phyloP scores from a whole-genome alignment of 2,797 vertebrate species.

The Parotocinclus haroldoi region DNA sequence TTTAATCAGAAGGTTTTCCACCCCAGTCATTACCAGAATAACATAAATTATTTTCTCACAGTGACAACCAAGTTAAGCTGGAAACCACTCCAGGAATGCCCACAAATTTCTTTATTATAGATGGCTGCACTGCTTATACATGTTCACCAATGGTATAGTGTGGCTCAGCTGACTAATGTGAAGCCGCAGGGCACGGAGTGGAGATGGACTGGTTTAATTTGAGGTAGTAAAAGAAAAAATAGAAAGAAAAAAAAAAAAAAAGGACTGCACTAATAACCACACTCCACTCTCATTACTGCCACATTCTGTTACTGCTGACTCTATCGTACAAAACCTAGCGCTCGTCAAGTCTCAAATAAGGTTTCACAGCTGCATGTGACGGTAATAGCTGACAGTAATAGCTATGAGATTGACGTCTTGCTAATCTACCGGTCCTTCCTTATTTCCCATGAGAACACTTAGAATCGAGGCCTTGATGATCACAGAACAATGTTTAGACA shows the following conservation, averaged over 20 bases:
- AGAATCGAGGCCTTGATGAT: conserved; percentile 16
- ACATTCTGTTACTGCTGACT: conserved; percentile 17
- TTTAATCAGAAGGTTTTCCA: conserved; percentile 1
- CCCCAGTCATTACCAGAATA: conserved; percentile 12
- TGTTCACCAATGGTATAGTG: conserved; percentile 8
- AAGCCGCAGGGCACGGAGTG: conserved; percentile 12
- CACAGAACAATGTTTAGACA: conserved; percentile 29
- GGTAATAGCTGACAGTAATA: conserved; percentile 26
- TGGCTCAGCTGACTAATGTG: conserved; percentile 26
- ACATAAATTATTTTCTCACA: not conserved
- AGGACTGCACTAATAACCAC: conserved; percentile 28
- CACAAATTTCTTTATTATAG: conserved; percentile 16
- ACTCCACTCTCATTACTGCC: conserved; percentile 13
- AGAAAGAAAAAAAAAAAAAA: conserved; percentile 27
- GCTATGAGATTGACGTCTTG: conserved; percentile 34
- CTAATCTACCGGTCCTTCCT: conserved; percentile 19
- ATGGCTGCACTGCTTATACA: conserved; percentile 7
- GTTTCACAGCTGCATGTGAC: conserved; percentile 10
- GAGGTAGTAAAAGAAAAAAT: conserved; percentile 8
- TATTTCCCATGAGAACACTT: conserved; percentile 26
- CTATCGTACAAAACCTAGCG: not conserved
- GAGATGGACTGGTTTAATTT: conserved; percentile 53
- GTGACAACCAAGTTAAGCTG: not conserved
- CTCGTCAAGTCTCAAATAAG: conserved; percentile 2
- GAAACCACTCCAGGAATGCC: not conserved